Base-by-base conservation (phyloP, 2,797 vertebrate genomes). In the Alcedo atthis region DNA sequence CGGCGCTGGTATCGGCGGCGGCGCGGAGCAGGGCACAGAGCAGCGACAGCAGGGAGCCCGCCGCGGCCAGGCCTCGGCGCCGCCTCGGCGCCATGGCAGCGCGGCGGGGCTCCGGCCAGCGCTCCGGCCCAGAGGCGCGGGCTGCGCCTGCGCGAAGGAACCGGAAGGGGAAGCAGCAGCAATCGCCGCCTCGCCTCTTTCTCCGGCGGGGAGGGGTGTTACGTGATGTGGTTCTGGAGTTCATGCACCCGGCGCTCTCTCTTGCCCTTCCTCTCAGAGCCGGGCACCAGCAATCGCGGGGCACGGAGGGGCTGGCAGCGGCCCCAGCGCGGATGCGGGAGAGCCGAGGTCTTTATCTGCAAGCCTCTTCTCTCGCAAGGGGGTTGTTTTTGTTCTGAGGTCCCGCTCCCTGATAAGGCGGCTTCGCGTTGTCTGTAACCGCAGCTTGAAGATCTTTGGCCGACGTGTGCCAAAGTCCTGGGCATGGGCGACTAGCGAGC, bases 1-100 rank as follows among this genome's bases (percentile, higher is more conserved):
- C 78, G 26, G 81, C 32, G 78, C 73, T 76, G 81, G 91, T 78
- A 59, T 90, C 93, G 73, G 84, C 84, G 35, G 83, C 87, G 57
- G 87, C 89, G 67, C 84, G 87, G 80, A 94, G 71, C 76, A 94
- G 51, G 8, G 87, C 75, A 46, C 90, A 92, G 45, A 94, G 64
- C 69, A 89, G 85, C 81, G 85, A 78, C 58, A 94, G 63, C 73
- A 89, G 63, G 16, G 91, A 55, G 19, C 90, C 81, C 77, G 77
- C 64, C 30, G 64, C 64, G 24, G 51, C 30, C 64, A 81, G 63
- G 76, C 49, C 76, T 63, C 63, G 32, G 45, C 81, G 33, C 66
- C 67, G 74, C 62, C 75, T 53, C 32, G 30, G 64, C 70, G 70
- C 82, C 89, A 90, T 90, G 82, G 82, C 88, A 78, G 80, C 80